Conservation (phyloP, 2,113 vertebrate species). For the Panthera tigris region DNA sequence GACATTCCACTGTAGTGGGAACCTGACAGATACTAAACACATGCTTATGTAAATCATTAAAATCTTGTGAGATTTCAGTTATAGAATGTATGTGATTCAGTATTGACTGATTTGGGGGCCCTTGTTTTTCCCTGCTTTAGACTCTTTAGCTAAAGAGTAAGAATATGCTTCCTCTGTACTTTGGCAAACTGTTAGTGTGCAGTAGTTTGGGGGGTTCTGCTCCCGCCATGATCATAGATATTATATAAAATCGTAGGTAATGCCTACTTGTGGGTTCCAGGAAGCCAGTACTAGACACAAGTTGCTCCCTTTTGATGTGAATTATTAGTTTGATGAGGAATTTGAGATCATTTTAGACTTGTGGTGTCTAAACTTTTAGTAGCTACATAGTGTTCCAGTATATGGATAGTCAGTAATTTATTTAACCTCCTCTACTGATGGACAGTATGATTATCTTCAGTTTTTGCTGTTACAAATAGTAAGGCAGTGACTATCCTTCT, state of each 20-base stretch:
- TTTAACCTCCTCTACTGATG: background rate
- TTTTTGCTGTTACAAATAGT: conserved; percentile 11
- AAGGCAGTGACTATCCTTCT: background rate
- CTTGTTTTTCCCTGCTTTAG: background rate
- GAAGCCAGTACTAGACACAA: background rate
- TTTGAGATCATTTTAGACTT: background rate
- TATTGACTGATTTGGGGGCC: background rate
- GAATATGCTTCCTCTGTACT: background rate
- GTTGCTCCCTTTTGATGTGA: background rate
- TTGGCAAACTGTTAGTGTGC: background rate
- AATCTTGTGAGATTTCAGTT: background rate
- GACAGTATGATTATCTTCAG: background rate
- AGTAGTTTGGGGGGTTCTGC: background rate
- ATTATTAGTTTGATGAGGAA: background rate
- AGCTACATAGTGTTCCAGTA: background rate
- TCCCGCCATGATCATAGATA: background rate
- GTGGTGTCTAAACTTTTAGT: background rate
- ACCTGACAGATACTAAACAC: background rate
- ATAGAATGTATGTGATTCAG: background rate
- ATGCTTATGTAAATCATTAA: background rate
- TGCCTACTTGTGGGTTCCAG: background rate
- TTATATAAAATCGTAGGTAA: background rate
- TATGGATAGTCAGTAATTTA: conserved; percentile 3
- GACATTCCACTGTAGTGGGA: background rate
- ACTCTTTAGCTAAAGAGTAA: background rate